Percentiles rank a stretch among this genome's conserved stretches.
Evolutionary conservation across 2,888 invertebrate genomes (phyloP).

Genomic region (Gastrophysa polygoni): DNA sequence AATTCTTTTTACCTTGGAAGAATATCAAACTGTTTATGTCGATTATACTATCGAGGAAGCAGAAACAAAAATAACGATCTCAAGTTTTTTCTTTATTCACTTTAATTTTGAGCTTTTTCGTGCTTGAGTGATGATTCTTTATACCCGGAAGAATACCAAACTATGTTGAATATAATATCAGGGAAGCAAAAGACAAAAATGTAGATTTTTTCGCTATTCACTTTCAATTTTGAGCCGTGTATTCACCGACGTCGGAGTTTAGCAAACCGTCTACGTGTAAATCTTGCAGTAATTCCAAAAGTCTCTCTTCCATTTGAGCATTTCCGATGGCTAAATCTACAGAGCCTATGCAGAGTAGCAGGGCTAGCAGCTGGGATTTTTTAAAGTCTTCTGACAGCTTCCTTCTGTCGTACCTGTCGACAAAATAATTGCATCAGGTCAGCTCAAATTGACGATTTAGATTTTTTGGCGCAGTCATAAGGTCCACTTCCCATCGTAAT

Average conservation of each 20-base stretch:
- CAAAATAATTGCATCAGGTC: neutral
- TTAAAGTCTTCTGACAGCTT: slow-evolving; percentile 65
- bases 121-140: too few species aligned
- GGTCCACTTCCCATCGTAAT: too few species aligned
- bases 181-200: neutral
- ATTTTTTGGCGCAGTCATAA: too few species aligned
- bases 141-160: too few species aligned
- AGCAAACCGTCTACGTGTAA: slow-evolving; percentile 74
- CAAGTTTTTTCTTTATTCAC: too few species aligned
- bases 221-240: slow-evolving; percentile 26
- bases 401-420: slow-evolving; percentile 58
- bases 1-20: too few species aligned
- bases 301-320: slow-evolving; percentile 74
- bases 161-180: too few species aligned
- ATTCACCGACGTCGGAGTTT: slow-evolving; percentile 40
- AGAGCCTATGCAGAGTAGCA: slow-evolving; percentile 79
- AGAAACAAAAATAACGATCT: too few species aligned
- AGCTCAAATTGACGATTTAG: neutral
- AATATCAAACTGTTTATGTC: too few species aligned
- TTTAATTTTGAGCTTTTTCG: too few species aligned
- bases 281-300: slow-evolving; percentile 76
- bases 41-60: too few species aligned
- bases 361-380: slow-evolving; percentile 74
- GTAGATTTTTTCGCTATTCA: neutral
- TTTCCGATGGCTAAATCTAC: slow-evolving; percentile 81